Conservation (phyloP, 2,113 vertebrate species). For the Cyprinodon variegatus region DNA sequence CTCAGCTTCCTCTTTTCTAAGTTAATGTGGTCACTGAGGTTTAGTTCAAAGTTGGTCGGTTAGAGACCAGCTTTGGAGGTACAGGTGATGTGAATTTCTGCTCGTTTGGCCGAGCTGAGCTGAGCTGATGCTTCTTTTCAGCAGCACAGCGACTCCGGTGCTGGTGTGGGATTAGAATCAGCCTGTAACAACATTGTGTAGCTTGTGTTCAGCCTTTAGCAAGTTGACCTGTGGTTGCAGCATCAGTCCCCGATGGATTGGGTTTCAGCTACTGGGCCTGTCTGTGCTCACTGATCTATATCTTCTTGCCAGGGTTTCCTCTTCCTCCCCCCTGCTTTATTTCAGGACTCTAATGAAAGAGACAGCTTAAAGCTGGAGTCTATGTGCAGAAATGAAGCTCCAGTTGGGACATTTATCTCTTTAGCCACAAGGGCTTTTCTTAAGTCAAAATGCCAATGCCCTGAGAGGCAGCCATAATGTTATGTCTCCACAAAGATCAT, state of each 20-base stretch:
- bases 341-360: conserved; percentile 70
- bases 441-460: conserved; percentile 62
- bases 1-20: conserved; percentile 65
- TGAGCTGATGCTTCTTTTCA: conserved; percentile 23
- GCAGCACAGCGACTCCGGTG: conserved; percentile 40
- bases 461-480: conserved; percentile 54
- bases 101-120: conserved; percentile 39
- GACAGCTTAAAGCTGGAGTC: conserved; percentile 58
- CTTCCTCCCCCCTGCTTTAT: conserved; percentile 42
- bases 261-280: conserved; percentile 80
- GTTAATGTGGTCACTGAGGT: conserved; percentile 60
- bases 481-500: conserved; percentile 57
- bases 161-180: conserved; percentile 62
- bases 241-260: conserved; percentile 78
- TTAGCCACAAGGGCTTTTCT: conserved; percentile 49
- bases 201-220: conserved; percentile 68
- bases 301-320: conserved; percentile 73
- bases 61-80: conserved; percentile 39
- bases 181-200: conserved; percentile 59
- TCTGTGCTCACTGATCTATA: conserved; percentile 77
- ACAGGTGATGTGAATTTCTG: conserved; percentile 23
- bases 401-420: conserved; percentile 61
- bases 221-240: conserved; percentile 80
- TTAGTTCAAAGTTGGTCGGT: conserved; percentile 48
- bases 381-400: conserved; percentile 49